phyloP scores from a whole-genome alignment of 1,140 invertebrate species.

The Meloidogyne chitwoodi region DNA sequence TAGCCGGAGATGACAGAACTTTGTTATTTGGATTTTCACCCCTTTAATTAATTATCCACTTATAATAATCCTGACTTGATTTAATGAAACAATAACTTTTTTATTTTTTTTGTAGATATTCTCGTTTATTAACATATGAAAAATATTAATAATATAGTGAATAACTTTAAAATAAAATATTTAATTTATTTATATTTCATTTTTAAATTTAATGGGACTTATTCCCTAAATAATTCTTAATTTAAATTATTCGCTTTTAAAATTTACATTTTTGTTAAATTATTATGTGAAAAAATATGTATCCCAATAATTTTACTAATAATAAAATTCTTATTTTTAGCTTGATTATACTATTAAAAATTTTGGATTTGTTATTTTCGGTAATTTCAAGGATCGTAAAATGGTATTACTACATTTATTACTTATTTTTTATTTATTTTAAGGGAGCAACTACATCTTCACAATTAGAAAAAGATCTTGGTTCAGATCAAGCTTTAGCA shows the following conservation, averaged over 20 bases:
- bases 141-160: too few relatives aligned
- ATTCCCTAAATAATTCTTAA: not conserved
- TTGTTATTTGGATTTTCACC: too few relatives aligned
- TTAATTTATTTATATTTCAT: not conserved
- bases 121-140: not conserved
- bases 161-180: not conserved
- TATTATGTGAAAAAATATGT: too few relatives aligned
- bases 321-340: too few relatives aligned
- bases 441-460: slow-evolving; percentile 53
- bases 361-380: too few relatives aligned
- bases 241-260: not conserved
- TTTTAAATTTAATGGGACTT: not conserved
- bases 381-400: not conserved
- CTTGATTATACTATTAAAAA: too few relatives aligned
- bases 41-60: too few relatives aligned
- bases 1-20: too few relatives aligned
- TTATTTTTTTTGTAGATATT: not conserved
- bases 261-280: too few relatives aligned
- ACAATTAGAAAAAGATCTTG: slow-evolving; percentile 54
- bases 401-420: not conserved
- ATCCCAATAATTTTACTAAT: too few relatives aligned
- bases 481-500: slow-evolving; percentile 37
- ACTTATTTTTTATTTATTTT: slow-evolving; percentile 9
- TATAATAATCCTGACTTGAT: too few relatives aligned
- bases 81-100: not conserved